Conservation (phyloP, 2,113 vertebrate genomes). For the Semnornis frantzii region DNA sequence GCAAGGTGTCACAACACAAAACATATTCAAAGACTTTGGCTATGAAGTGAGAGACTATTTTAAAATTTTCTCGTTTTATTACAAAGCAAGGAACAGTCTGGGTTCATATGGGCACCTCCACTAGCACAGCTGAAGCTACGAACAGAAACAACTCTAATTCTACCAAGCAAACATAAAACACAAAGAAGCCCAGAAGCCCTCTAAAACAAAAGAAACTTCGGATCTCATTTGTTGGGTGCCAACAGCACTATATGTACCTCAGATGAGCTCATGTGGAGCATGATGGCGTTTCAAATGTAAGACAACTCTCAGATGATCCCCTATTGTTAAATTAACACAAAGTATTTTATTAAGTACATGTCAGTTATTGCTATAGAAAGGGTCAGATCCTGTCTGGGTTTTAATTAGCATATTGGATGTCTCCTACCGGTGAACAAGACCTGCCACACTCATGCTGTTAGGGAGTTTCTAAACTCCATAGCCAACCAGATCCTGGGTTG, state of each 20-base stretch:
- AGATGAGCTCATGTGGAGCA: background rate
- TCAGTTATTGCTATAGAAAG: background rate
- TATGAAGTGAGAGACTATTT: constrained; percentile 11
- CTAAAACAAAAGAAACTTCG: background rate
- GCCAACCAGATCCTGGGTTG: too few relatives aligned
- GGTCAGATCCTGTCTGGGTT: background rate
- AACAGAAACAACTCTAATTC: background rate
- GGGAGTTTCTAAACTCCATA: background rate
- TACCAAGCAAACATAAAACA: background rate
- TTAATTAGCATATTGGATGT: background rate
- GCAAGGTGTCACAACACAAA: background rate
- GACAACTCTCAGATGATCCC: background rate
- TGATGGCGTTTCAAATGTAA: background rate
- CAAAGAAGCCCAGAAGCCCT: background rate
- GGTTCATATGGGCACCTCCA: background rate
- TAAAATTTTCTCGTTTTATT: background rate
- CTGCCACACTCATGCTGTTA: background rate
- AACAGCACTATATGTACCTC: background rate
- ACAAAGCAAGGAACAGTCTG: background rate
- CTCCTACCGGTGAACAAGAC: accelerated
- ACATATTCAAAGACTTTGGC: background rate
- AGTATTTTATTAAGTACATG: background rate
- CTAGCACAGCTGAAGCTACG: background rate
- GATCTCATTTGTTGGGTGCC: background rate
- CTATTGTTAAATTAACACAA: background rate